These are phyloP conservation scores for Oscheius sp. DNA, from an alignment of 2,888 invertebrate genomes.

Conservation along the genomic window DNA sequence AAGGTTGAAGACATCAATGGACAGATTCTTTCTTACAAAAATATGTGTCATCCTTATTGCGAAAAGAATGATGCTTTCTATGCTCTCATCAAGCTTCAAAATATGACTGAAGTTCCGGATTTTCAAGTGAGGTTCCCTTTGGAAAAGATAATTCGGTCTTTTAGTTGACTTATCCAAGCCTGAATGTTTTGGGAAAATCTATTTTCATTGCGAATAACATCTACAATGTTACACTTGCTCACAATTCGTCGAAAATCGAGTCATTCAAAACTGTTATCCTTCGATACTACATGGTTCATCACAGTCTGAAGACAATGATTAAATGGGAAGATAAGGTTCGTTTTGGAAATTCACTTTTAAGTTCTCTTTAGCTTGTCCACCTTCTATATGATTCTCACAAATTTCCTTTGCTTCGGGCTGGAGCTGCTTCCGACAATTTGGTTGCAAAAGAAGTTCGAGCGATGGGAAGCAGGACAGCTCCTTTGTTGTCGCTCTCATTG, in stretches of 20 bases:
- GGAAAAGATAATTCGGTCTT: not conserved
- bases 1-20: slow-evolving; percentile 17
- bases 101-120: slow-evolving; percentile 37
- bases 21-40: slow-evolving; percentile 29
- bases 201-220: slow-evolving; percentile 54
- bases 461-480: slow-evolving; percentile 52
- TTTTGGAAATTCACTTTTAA: not conserved
- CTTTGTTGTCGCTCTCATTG: slow-evolving; percentile 47
- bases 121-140: slow-evolving; percentile 6
- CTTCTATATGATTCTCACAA: slow-evolving; percentile 49
- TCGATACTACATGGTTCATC: slow-evolving; percentile 49
- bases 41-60: slow-evolving; percentile 60
- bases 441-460: slow-evolving; percentile 50
- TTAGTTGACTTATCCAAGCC: slow-evolving; percentile 55
- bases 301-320: slow-evolving; percentile 36
- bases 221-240: slow-evolving; percentile 43
- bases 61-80: slow-evolving; percentile 56
- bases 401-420: slow-evolving; percentile 42
- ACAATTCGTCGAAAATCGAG: slow-evolving; percentile 21
- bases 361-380: slow-evolving; percentile 34
- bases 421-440: slow-evolving; percentile 53
- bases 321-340: slow-evolving; percentile 50
- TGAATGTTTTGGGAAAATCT: slow-evolving; percentile 46
- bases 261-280: slow-evolving; percentile 47
- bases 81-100: slow-evolving; percentile 43